Base-by-base conservation (phyloP, 2,113 vertebrate genomes). In the Peromyscus polionotus region DNA sequence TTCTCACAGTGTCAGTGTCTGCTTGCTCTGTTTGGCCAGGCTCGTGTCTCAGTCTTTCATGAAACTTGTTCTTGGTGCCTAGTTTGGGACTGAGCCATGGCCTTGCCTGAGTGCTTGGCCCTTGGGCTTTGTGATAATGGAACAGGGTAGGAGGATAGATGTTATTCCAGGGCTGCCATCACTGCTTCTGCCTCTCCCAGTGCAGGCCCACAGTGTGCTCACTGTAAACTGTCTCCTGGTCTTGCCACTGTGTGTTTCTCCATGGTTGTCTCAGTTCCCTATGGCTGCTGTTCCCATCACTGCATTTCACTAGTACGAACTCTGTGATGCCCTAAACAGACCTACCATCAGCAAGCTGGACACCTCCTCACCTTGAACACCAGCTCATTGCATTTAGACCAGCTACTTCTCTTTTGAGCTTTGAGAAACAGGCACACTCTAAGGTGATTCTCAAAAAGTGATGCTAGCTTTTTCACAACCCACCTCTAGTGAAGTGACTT, bases 201-300 rank as follows among this genome's bases (percentile, higher is more conserved):
- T 61, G 42, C 4, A 5, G 4, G n/a, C 11, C 26, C 28, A 2
- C 1, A 20, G 1, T 3, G 7, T 6, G 24, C 33, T 63, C 24
- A 4, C 24, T 57, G 80, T 1, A 20, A 59, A 57, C 39, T 2
- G n/a, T 36, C 48, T 28, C 24, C 33, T 24, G 3, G 22, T 63
- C n/a, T 67, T 31, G 3, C 31, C 3, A 2, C 0, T 26, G 39
- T 36, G n/a, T 19, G 5, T 75, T 22, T 57, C 16, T 48, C 12
- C 20, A 1, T 0, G 20, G 36, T 20, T 16, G 13, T 42, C 4
- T 22, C 5, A 0, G 17, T 10, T 2, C 5, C 61, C 24, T 0
- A 13, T 3, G 4, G 42, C 36, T 48, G n/a, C 6, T 0, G 0
- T 63, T 75, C 22, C 4, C 1, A 7, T 63, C 77, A 1, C 11